A percentile compares a stretch with the other conserved stretches of the same genome.
phyloP scores from a whole-genome alignment of 2,888 invertebrate genomes.

The Drosophila meridiana region DNA sequence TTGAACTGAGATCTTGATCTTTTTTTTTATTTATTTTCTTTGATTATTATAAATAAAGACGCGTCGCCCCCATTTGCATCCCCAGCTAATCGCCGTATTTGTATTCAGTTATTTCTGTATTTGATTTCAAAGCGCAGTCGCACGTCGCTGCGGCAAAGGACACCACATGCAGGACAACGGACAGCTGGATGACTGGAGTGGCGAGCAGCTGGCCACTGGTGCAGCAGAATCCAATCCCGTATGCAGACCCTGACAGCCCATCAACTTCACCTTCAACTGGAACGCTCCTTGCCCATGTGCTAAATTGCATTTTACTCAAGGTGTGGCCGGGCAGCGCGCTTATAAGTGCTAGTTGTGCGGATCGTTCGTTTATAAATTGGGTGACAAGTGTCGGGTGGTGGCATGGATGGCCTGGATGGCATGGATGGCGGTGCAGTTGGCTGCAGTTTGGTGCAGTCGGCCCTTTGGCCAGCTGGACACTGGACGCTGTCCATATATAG shows the following conservation, averaged over 20 bases:
- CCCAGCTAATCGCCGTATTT: background rate
- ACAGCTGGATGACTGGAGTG: background rate
- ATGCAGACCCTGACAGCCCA: slow-evolving; percentile 43
- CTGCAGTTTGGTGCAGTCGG: slow-evolving; percentile 2
- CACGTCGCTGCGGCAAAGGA: background rate
- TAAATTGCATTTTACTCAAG: slow-evolving; percentile 72
- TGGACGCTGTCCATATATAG: slow-evolving; percentile 34
- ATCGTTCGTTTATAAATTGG: slow-evolving; percentile 67
- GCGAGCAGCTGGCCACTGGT: background rate
- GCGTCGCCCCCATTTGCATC: too few species aligned
- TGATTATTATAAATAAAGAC: background rate
- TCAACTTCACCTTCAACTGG: slow-evolving; percentile 34
- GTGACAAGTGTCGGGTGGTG: slow-evolving; percentile 54
- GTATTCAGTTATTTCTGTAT: slow-evolving; percentile 55
- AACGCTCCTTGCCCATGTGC: slow-evolving; percentile 27
- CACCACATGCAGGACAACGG: slow-evolving; percentile 1
- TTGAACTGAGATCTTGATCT: background rate
- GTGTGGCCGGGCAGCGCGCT: slow-evolving; percentile 54
- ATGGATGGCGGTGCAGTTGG: background rate
- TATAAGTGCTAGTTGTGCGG: slow-evolving; percentile 40
- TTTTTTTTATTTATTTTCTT: background rate
- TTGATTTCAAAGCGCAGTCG: slow-evolving; percentile 58
- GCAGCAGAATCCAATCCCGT: slow-evolving; percentile 11
- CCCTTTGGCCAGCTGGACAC: background rate
- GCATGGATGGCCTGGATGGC: slow-evolving; percentile 9